Conservation (phyloP, 1,140 invertebrate genomes). For the Aethina tumida region DNA sequence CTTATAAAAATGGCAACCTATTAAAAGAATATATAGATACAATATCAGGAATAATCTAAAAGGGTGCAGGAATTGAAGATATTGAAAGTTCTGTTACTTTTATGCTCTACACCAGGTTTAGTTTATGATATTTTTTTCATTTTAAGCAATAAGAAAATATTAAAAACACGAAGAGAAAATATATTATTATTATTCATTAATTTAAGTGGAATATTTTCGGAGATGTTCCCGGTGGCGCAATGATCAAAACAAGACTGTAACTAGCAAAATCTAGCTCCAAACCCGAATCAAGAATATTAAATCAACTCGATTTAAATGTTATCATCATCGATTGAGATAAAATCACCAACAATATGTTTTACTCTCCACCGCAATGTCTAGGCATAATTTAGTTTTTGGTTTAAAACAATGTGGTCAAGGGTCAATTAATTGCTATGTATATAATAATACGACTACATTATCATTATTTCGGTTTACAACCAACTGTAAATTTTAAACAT, state of each 20-base stretch:
- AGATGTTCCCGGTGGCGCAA: constrained; percentile 12
- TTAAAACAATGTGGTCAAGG: no score
- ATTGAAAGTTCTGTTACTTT: constrained; percentile 31
- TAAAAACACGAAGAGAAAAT: constrained; percentile 9
- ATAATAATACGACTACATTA: no score
- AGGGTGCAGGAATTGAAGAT: constrained; percentile 9
- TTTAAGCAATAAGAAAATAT: not conserved
- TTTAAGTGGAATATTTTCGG: constrained; percentile 11
- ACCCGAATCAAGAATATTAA: constrained; percentile 41
- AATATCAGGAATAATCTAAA: constrained; percentile 5
- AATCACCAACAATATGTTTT: constrained; percentile 44
- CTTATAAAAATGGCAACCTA: constrained; percentile 39
- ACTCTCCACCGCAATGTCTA: no score
- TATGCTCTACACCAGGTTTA: constrained; percentile 35
- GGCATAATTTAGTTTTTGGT: no score
- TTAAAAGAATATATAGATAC: constrained; percentile 29
- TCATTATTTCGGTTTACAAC: no score
- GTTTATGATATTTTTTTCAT: not conserved
- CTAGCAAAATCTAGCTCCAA: constrained; percentile 40
- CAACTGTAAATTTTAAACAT: no score
- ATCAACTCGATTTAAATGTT: constrained; percentile 49
- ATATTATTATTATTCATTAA: not conserved
- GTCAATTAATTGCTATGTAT: no score
- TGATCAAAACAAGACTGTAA: constrained; percentile 5
- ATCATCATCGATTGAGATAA: constrained; percentile 30